Percentiles rank a stretch among this genome's conserved stretches.
These are phyloP conservation scores for Eupleurogrammus muticus DNA, from an alignment of 2,797 vertebrate genomes.

Conservation along the genomic window DNA sequence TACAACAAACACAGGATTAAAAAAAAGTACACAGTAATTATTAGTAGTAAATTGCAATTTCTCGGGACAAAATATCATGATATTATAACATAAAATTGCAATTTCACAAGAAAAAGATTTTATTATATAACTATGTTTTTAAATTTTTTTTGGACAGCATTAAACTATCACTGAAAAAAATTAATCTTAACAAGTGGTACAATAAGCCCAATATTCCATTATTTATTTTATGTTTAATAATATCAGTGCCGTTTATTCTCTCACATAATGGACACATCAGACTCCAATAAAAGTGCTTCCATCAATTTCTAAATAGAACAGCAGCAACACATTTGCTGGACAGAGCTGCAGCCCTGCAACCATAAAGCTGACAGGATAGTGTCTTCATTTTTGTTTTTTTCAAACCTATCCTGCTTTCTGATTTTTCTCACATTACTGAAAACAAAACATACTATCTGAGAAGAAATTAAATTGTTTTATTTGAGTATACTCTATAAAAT, in stretches of 20 bases:
- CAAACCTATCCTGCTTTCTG: not conserved
- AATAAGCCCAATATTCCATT: too few species aligned
- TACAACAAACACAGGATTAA: too few species aligned
- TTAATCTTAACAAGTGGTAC: too few species aligned
- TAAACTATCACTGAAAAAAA: too few species aligned
- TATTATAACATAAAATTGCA: not conserved
- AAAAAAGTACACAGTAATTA: too few species aligned
- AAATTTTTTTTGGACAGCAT: too few species aligned
- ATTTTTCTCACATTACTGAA: not conserved
- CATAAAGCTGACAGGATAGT: not conserved
- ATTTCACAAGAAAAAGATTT: not conserved
- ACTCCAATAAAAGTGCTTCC: not conserved
- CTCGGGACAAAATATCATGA: too few species aligned
- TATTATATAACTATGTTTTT: too few species aligned
- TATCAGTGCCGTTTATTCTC: not conserved
- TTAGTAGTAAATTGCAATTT: not conserved
- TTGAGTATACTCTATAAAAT: too few species aligned
- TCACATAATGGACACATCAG: not conserved
- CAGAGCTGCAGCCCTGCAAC: not conserved
- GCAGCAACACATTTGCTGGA: not conserved
- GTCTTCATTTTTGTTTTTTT: not conserved
- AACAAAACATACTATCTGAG: too few species aligned
- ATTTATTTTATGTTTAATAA: not conserved
- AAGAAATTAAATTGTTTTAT: too few species aligned
- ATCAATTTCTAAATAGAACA: not conserved